Evolutionary conservation across 2,113 vertebrate species (phyloP).

Genomic region (Motacilla alba): DNA sequence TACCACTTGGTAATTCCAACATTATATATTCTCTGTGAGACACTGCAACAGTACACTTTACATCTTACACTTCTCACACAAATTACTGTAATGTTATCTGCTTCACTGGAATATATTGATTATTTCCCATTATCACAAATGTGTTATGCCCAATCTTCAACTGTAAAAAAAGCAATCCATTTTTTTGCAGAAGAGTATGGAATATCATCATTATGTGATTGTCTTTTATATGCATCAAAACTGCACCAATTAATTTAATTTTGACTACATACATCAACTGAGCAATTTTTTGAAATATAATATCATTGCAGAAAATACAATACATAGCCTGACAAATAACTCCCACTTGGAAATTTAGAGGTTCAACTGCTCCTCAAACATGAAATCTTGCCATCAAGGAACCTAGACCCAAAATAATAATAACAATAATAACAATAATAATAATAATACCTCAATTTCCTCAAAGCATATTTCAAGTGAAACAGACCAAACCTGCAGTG

Average conservation of each 20-base stretch:
- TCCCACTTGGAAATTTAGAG: accelerated
- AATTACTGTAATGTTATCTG: background rate
- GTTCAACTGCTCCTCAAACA: background rate
- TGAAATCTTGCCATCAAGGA: background rate
- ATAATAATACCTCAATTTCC: background rate
- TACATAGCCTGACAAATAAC: background rate
- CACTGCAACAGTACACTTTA: background rate
- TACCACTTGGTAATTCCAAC: background rate
- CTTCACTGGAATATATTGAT: background rate
- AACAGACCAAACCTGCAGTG: accelerated
- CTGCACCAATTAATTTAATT: background rate
- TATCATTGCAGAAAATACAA: background rate
- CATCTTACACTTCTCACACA: background rate
- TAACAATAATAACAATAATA: background rate
- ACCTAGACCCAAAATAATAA: background rate
- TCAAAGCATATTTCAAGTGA: background rate
- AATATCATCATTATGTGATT: background rate
- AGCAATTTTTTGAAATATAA: background rate
- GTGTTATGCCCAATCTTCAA: background rate
- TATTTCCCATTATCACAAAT: background rate
- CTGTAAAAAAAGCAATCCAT: background rate
- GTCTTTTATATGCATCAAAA: background rate
- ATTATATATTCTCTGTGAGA: background rate
- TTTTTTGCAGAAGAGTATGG: background rate
- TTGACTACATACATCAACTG: background rate